phyloP scores from a whole-genome alignment of 2,797 vertebrate species.

The Diplodus puntazzo region DNA sequence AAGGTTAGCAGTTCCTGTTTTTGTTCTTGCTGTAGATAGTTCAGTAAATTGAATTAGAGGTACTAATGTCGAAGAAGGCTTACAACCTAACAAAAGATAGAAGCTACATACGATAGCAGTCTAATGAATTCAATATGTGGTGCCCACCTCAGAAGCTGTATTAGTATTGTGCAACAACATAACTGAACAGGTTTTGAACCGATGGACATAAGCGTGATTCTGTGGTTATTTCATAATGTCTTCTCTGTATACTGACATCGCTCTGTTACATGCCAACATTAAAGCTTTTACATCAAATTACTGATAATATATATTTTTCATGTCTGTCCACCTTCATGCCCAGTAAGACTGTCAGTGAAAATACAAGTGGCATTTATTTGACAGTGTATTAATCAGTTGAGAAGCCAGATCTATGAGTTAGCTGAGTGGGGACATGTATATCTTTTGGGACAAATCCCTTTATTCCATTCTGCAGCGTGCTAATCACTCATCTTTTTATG shows the following conservation, averaged over 20 bases:
- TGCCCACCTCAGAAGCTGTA: neutral
- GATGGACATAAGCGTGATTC: neutral
- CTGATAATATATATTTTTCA: neutral
- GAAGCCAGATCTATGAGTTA: neutral
- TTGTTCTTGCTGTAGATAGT: neutral
- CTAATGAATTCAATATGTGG: neutral
- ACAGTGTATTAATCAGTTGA: neutral
- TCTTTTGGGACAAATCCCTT: neutral
- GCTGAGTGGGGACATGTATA: neutral
- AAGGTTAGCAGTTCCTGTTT: too few species aligned
- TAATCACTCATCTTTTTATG: neutral
- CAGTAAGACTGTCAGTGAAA: fast-evolving
- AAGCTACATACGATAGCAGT: neutral
- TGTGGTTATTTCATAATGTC: neutral
- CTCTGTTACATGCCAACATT: neutral
- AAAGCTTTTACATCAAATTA: neutral
- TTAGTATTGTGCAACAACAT: neutral
- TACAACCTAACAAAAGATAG: neutral
- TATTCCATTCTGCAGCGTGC: neutral
- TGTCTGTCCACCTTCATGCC: neutral
- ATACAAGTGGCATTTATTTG: neutral
- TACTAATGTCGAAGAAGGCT: too few species aligned
- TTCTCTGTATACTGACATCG: neutral
- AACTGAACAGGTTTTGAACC: neutral
- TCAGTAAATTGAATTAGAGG: neutral